These are phyloP conservation scores for Coracopsis vasa DNA, from an alignment of 2,113 vertebrate genomes.

Conservation along the genomic window DNA sequence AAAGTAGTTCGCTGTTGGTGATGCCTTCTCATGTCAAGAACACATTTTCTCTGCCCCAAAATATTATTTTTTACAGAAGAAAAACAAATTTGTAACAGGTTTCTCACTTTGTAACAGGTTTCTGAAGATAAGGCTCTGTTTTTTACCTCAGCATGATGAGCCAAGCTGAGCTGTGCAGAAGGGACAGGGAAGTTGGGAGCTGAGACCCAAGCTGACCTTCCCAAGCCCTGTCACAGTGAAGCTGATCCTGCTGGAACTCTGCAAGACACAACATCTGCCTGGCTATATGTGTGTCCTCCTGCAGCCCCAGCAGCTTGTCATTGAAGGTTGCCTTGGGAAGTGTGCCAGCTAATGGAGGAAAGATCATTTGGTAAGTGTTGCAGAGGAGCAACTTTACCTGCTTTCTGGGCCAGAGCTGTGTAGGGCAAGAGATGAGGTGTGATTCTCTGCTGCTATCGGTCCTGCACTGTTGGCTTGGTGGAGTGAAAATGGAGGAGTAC, in stretches of 20 bases:
- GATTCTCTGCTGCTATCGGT: not conserved
- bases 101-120: not conserved
- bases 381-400: not conserved
- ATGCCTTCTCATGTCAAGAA: not conserved
- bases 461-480: not conserved
- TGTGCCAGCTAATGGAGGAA: not conserved
- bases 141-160: not conserved
- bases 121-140: not conserved
- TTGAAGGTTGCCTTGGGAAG: not conserved
- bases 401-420: not conserved
- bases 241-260: not conserved
- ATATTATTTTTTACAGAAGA: not conserved
- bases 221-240: not conserved
- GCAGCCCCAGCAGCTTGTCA: not conserved
- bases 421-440: rapidly evolving
- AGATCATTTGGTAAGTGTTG: not conserved
- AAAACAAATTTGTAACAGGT: not conserved
- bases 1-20: not conserved
- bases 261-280: not conserved
- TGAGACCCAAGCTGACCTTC: not conserved
- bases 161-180: not conserved
- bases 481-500: not conserved
- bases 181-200: not conserved
- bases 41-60: not conserved
- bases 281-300: not conserved